phyloP scores from a whole-genome alignment of 2,797 vertebrate genomes.

The Micropoecilia bifurca region DNA sequence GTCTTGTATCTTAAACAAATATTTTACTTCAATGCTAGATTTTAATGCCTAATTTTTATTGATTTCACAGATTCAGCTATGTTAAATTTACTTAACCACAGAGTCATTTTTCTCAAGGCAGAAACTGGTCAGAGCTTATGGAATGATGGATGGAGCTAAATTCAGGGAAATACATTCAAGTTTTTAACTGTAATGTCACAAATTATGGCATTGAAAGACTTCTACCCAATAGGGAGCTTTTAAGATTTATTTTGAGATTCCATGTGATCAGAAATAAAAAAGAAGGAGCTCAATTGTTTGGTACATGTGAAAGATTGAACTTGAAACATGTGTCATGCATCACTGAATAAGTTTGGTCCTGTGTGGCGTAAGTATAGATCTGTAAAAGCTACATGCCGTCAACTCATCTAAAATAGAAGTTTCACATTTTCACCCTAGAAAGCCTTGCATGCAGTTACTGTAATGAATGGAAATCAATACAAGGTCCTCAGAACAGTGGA shows the following conservation, averaged over 20 bases:
- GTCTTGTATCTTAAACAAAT: too few relatives aligned
- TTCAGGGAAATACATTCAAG: background rate
- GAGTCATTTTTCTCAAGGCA: too few relatives aligned
- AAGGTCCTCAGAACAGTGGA: too few relatives aligned
- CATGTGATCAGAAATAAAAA: background rate
- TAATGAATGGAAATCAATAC: too few relatives aligned
- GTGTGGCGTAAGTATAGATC: conserved; percentile 24
- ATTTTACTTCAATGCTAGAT: too few relatives aligned
- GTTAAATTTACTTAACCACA: too few relatives aligned
- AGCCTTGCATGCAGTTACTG: too few relatives aligned
- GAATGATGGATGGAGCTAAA: background rate
- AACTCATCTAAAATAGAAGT: background rate
- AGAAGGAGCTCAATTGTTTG: conserved; percentile 18
- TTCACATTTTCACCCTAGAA: too few relatives aligned
- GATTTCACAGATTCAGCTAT: too few relatives aligned
- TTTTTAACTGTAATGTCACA: background rate
- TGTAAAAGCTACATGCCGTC: background rate
- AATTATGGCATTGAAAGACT: conserved; percentile 8
- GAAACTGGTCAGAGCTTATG: background rate
- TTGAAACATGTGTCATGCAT: conserved; percentile 74
- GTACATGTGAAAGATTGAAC: conserved; percentile 55
- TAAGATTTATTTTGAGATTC: background rate
- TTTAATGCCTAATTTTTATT: too few relatives aligned
- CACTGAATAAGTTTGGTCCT: conserved; percentile 69
- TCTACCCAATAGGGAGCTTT: conserved; percentile 43